Evolutionary conservation across 2,888 invertebrate genomes (phyloP), one percentile per base, ranked within the genome.

Genomic region (Nowickia ferox): DNA sequence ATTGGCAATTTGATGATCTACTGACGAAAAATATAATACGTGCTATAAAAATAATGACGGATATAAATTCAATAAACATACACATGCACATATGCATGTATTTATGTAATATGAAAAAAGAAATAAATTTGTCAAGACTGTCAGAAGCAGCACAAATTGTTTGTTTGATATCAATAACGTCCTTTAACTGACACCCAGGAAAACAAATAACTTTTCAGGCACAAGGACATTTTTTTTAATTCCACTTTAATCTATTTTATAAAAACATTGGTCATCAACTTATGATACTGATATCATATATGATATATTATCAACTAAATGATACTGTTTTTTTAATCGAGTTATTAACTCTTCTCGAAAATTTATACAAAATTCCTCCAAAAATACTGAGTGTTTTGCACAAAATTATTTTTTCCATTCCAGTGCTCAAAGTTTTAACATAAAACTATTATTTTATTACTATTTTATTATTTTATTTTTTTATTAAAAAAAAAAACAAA

Each of bases 1-100:
- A 75, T 75, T 75, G 75, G 40, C 42, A 63, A 76, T 30, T 76
- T 65, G 46, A 55, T 66, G 65, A 46, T 66, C 65, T 76, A 66
- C 42, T 55, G 65, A 17, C 17, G 3, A 46, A 17, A 55, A 55
- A 69, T 40, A 53, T 19, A 42, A 48, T 48, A 55, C 44, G 66
- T 9, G 17, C 13, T 46, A 75, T 17, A 53, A 38, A 38, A 53
- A 63, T 75, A 63, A 65, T 74, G 30, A 40, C 13, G 51, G 51
- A 61, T 59, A 77, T 59, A 22, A 68, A 59, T 4, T 51, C 3
- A 68, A 48, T 66, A 4, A 4, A 30, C 6, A 30, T 30, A 30
- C 6, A 6, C 30, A 30, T 30, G 6, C 1, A 30, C 30, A 1
- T 30, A 30, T 30, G 6, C 0, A 30, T 6, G 6, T 30, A 51